Evolutionary conservation across 2,888 invertebrate species (phyloP).

Genomic region (Bombylius discolor): DNA sequence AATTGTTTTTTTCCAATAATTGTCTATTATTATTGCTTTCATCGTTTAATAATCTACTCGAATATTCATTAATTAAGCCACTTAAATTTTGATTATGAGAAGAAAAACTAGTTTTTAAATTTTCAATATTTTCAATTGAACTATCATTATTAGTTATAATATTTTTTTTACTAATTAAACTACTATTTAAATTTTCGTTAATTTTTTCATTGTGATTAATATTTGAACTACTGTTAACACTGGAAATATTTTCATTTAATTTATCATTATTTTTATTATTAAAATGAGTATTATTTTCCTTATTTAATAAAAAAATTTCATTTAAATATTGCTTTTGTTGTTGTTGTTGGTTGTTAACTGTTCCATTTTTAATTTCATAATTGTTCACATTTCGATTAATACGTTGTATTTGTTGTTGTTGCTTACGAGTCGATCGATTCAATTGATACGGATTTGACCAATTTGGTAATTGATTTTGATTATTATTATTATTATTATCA

Average conservation of each 20-base stretch:
- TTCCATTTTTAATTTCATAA: constrained; percentile 1
- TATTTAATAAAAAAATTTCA: no score
- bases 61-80: constrained; percentile 21
- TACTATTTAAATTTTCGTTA: not conserved
- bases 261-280: no score
- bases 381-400: not conserved
- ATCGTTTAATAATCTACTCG: not conserved
- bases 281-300: no score
- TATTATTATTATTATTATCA: not conserved
- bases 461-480: not conserved
- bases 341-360: constrained; percentile 5
- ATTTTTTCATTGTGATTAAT: not conserved
- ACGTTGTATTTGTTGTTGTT: not conserved
- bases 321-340: no score
- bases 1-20: constrained; percentile 11
- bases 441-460: not conserved
- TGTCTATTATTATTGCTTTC: no score
- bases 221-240: not conserved
- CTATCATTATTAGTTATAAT: not conserved
- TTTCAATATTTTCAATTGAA: constrained; percentile 4
- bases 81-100: constrained; percentile 24
- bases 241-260: no score
- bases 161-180: not conserved
- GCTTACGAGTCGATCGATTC: no score
- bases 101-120: constrained; percentile 10